Base-by-base conservation (phyloP, 2,888 invertebrate genomes). In the Athetis lepigone region DNA sequence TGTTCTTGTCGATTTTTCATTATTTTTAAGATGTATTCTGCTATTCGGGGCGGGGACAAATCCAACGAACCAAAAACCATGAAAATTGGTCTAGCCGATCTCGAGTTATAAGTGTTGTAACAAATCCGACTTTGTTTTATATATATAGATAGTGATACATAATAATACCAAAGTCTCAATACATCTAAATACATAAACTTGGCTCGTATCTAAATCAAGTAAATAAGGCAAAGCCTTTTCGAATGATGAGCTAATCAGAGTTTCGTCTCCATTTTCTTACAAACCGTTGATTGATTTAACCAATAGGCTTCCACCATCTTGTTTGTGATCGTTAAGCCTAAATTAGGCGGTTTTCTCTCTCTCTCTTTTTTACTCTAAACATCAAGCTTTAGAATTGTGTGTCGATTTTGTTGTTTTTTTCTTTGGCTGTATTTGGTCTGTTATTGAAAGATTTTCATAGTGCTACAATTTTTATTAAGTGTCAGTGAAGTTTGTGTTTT, bases 211-310 rank as follows among this genome's bases (percentile, higher is more conserved):
- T 43, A 39, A 36, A 5, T 8, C 36, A 21, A 42, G 21, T 47
- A 52, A 63, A 66, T 46, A 56, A 23, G 11, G n/a, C 36, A 21
- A 55, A 54, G 23, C 37, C 29, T 8, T 57, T 50, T 18, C 43
- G 27, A 66, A 62, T 54, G 59, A 37, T 70, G 40, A 43, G 16
- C 39, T 70, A 58, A 64, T 75, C 60, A 58, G 50, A 51, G 47
- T 58, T 71, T 25, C 19, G 45, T 59, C 57, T 50, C 21, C 23
- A 25, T 61, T 64, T 67, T 67, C 42, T 29, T 29, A 42, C 11
- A 50, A 43, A 37, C 36, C 49, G 37, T 61, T 72, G 68, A 72
- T 72, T 67, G 63, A 72, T 61, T 77, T 43, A 45, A 55, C 46
- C 27, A 52, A 42, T 29, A 54, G 6, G 36, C 40, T 33, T 25